These are phyloP conservation scores for Aphis craccivora DNA, from an alignment of 1,140 invertebrate species.

Conservation along the genomic window DNA sequence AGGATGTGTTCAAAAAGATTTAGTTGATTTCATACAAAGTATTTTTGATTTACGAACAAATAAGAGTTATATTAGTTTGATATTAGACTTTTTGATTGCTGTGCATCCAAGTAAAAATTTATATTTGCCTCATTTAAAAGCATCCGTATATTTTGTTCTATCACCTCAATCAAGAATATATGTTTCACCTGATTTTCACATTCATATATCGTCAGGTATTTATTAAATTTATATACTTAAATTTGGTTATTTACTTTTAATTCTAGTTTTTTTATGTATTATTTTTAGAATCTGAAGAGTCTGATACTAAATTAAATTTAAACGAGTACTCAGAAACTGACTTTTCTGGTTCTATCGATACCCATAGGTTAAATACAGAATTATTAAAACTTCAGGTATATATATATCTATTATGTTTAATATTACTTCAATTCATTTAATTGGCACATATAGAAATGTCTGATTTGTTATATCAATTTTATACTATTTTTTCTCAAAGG, in stretches of 20 bases:
- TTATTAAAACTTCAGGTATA: constrained; percentile 53
- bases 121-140: constrained; percentile 48
- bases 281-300: constrained; percentile 33
- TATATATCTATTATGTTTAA: neutral
- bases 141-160: constrained; percentile 44
- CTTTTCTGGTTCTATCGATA: constrained; percentile 40
- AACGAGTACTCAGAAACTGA: constrained; percentile 47
- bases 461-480: neutral
- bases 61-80: constrained; percentile 45
- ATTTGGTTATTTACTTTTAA: neutral
- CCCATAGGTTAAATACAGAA: constrained; percentile 38
- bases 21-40: constrained; percentile 45
- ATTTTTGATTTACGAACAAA: constrained; percentile 53
- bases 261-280: neutral
- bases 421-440: neutral
- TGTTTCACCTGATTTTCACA: constrained; percentile 7
- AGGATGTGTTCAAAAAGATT: constrained; percentile 43
- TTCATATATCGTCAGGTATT: constrained; percentile 39
- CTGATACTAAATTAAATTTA: constrained; percentile 30
- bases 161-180: constrained; percentile 50
- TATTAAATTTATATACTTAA: neutral
- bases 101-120: constrained; percentile 42
- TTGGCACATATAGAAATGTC: neutral
- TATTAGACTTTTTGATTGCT: constrained; percentile 53
- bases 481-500: neutral